phyloP scores from a whole-genome alignment of 1,140 invertebrate genomes.

The Drosophila willistoni region DNA sequence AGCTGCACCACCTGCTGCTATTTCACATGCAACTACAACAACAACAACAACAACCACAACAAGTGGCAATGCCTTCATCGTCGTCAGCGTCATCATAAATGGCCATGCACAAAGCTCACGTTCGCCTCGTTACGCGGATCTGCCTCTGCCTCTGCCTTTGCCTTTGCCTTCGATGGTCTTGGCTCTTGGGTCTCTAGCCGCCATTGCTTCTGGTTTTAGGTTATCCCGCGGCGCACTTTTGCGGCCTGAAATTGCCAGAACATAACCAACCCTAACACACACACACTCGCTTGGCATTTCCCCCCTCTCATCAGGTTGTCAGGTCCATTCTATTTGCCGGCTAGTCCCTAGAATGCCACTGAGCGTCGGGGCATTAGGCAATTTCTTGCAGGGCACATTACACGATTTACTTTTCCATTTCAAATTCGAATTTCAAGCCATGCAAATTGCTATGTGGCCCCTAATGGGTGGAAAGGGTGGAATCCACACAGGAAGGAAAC shows the following conservation, averaged over 20 bases:
- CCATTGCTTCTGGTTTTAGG: slow-evolving; percentile 75
- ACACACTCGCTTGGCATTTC: neutral
- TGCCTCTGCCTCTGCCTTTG: slow-evolving; percentile 15
- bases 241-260: slow-evolving; percentile 62
- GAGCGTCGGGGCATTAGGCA: slow-evolving; percentile 65
- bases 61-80: slow-evolving; percentile 61
- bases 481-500: slow-evolving; percentile 38
- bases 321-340: slow-evolving; percentile 3
- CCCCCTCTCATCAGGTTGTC: neutral
- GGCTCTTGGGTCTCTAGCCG: slow-evolving; percentile 51
- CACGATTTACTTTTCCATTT: slow-evolving; percentile 79
- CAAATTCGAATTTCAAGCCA: slow-evolving; percentile 73
- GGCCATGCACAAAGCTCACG: slow-evolving; percentile 66
- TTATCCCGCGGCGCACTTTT: slow-evolving; percentile 70
- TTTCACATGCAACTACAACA: slow-evolving; percentile 48
- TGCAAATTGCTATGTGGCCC: slow-evolving; percentile 71
- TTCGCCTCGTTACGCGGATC: slow-evolving; percentile 68
- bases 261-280: slow-evolving; percentile 25
- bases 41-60: slow-evolving; percentile 58
- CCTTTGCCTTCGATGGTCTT: slow-evolving; percentile 27
- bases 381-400: slow-evolving; percentile 79
- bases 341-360: slow-evolving; percentile 19
- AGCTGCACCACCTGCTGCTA: slow-evolving; percentile 66
- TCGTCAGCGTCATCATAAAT: slow-evolving; percentile 63
- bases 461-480: neutral